These are phyloP conservation scores for Drosophila santomea DNA, from an alignment of 1,140 invertebrate species.

Conservation along the genomic window DNA sequence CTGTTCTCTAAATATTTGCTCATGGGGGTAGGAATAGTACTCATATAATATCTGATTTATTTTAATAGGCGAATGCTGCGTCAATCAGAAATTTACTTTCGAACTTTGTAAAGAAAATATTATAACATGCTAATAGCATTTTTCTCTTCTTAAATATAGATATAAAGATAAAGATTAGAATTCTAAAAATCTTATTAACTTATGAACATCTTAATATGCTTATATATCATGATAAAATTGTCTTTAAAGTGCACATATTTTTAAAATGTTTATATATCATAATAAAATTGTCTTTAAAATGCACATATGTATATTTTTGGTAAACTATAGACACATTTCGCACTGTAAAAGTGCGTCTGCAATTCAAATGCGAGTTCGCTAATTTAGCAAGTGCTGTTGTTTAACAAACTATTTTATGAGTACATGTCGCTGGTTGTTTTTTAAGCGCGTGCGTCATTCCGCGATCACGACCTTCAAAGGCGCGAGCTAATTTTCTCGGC, in stretches of 20 bases:
- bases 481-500: constrained; percentile 28
- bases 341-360: background rate
- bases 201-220: background rate
- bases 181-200: too few relatives aligned
- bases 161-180: too few relatives aligned
- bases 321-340: background rate
- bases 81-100: too few relatives aligned
- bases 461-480: constrained; percentile 37
- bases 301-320: too few relatives aligned
- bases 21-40: background rate
- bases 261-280: too few relatives aligned
- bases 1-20: constrained; percentile 7
- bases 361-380: background rate
- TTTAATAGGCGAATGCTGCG: too few relatives aligned
- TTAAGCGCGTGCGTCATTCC: background rate
- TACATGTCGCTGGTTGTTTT: constrained; percentile 1
- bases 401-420: constrained; percentile 14
- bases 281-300: too few relatives aligned
- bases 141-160: too few relatives aligned
- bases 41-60: background rate
- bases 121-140: too few relatives aligned
- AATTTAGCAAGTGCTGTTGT: constrained; percentile 12
- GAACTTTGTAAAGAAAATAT: too few relatives aligned
- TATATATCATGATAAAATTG: too few relatives aligned
- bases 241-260: too few relatives aligned